Percentiles rank a stretch among this genome's conserved stretches.
Evolutionary conservation across 2,797 vertebrate species (phyloP).

Genomic region (Hypotaenidia okinawae): DNA sequence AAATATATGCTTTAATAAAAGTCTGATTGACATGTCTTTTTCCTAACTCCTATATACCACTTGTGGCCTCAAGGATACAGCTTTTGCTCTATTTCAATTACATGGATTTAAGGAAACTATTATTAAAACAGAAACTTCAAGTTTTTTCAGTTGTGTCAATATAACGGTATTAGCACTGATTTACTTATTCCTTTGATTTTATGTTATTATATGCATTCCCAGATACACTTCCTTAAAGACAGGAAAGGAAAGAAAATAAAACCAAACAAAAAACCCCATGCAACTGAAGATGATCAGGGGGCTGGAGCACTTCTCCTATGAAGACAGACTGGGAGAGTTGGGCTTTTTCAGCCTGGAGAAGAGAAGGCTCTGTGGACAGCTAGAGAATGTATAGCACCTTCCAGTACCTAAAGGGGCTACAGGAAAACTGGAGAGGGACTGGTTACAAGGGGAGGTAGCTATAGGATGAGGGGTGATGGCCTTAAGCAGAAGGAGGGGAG

Average conservation of each 20-base stretch:
- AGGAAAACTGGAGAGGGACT: no score
- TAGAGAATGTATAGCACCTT: no score
- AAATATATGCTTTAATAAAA: background rate
- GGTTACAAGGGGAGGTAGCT: no score
- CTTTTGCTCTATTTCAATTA: background rate
- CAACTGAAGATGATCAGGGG: background rate
- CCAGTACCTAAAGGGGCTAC: no score
- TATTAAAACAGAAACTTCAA: background rate
- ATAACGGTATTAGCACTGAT: background rate
- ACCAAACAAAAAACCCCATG: background rate
- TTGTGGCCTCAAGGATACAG: background rate
- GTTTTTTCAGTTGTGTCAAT: background rate
- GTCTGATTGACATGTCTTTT: background rate
- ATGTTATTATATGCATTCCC: background rate
- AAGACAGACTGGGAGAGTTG: no score
- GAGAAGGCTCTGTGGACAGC: no score
- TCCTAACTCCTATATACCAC: background rate
- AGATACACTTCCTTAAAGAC: background rate
- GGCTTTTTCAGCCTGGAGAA: no score
- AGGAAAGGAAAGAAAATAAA: background rate
- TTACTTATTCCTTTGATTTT: background rate
- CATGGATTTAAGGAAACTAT: background rate
- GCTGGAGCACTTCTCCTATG: no score
- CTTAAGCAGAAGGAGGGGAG: no score
- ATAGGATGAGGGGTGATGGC: no score